Conservation (phyloP, 2,113 vertebrate genomes). For the Trochalopteron elliotii region DNA sequence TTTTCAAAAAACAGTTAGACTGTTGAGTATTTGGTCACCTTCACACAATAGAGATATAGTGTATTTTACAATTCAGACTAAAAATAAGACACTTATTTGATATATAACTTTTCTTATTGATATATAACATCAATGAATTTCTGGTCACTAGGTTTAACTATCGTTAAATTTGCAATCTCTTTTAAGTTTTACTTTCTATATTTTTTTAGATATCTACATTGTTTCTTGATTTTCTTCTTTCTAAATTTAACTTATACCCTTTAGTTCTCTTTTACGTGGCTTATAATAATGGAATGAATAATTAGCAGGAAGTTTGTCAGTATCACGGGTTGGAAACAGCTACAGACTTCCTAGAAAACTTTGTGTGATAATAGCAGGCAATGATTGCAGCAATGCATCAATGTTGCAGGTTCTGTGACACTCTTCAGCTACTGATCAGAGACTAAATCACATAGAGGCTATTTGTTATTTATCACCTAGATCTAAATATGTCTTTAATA, state of each 20-base stretch:
- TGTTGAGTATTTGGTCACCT: neutral
- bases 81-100: neutral
- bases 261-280: neutral
- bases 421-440: neutral
- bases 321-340: neutral
- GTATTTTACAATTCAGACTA: neutral
- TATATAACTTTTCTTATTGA: neutral
- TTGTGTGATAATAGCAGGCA: neutral
- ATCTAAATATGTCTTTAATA: neutral
- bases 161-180: neutral
- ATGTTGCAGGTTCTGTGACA: neutral
- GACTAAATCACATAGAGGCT: neutral
- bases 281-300: neutral
- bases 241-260: neutral
- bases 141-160: neutral
- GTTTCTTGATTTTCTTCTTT: neutral
- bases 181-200: neutral
- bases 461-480: neutral
- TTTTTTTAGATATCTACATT: neutral
- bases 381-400: neutral
- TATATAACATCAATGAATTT: neutral
- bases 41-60: neutral
- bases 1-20: neutral
- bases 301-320: neutral
- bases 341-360: neutral